Conservation (phyloP, 2,888 invertebrate genomes). For the Choreutis nemorana region DNA sequence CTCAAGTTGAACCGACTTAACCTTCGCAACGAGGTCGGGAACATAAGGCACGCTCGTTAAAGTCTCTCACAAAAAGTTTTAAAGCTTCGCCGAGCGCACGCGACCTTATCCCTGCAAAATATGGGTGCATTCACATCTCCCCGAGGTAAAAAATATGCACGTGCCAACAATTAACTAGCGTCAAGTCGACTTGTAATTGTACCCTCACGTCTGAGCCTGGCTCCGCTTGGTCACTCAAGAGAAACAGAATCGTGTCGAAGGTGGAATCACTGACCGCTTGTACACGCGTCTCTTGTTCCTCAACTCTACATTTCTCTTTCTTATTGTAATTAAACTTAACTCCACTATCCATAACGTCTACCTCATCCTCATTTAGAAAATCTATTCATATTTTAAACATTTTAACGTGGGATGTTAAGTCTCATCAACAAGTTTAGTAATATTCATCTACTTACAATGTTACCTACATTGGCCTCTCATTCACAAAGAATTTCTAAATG, state of each 20-base stretch:
- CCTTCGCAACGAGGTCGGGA: slow-evolving; percentile 33
- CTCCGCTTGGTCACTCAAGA: slow-evolving; percentile 40
- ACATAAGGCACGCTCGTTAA: slow-evolving; percentile 39
- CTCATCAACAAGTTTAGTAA: too few relatives aligned
- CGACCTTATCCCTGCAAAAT: slow-evolving; percentile 30
- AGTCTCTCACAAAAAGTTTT: slow-evolving; percentile 34
- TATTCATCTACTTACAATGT: too few relatives aligned
- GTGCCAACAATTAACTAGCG: slow-evolving; percentile 56
- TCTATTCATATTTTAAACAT: too few relatives aligned
- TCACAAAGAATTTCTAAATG: slow-evolving; percentile 8
- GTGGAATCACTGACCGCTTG: slow-evolving; percentile 39
- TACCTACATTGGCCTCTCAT: too few relatives aligned
- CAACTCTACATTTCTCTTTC: slow-evolving; percentile 13
- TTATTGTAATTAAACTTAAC: too few relatives aligned
- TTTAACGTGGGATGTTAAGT: too few relatives aligned
- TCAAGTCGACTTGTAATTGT: slow-evolving; percentile 29
- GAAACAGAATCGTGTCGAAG: slow-evolving; percentile 28
- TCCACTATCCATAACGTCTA: too few relatives aligned
- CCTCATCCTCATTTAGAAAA: too few relatives aligned
- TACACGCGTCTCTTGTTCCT: slow-evolving; percentile 37
- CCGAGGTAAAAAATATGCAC: slow-evolving; percentile 43
- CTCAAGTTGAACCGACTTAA: slow-evolving; percentile 38
- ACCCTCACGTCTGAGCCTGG: slow-evolving; percentile 25
- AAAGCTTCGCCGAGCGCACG: slow-evolving; percentile 32
- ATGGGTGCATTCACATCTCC: slow-evolving; percentile 39